Evolutionary conservation across 35 echinoderm and acorn worm species (phyloP).

Genomic region (Hemicentrotus pulcherrimus): DNA sequence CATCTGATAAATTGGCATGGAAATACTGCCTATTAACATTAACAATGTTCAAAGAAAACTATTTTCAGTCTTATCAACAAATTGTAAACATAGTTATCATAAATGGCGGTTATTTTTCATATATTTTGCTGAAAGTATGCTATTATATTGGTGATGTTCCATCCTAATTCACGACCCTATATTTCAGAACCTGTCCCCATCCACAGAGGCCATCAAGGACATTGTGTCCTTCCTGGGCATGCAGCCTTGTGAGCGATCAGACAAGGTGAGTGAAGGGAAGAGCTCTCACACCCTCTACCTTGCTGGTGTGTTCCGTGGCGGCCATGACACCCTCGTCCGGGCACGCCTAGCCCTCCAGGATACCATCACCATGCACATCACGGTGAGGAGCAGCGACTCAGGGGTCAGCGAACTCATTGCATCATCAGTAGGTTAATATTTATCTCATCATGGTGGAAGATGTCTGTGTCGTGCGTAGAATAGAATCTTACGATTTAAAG

Average conservation of each 20-base stretch:
- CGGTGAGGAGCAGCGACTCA: slow-evolving; percentile 79
- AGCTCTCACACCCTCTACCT: slow-evolving; percentile 90
- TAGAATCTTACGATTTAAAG: background rate
- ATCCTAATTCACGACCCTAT: background rate
- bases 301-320: slow-evolving; percentile 89
- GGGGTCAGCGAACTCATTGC: slow-evolving; percentile 87
- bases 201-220: slow-evolving; percentile 92
- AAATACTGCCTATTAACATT: too few species aligned
- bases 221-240: slow-evolving; percentile 92
- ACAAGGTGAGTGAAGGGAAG: slow-evolving; percentile 81
- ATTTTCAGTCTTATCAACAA: too few species aligned
- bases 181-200: background rate
- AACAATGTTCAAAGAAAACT: too few species aligned
- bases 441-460: background rate
- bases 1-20: too few species aligned
- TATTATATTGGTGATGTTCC: background rate
- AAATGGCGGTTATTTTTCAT: too few species aligned
- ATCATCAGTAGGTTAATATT: slow-evolving; percentile 74
- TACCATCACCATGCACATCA: slow-evolving; percentile 97
- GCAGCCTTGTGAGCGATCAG: slow-evolving; percentile 84
- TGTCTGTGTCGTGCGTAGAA: background rate
- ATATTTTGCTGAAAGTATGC: too few species aligned
- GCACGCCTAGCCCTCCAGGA: slow-evolving; percentile 86
- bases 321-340: slow-evolving; percentile 82
- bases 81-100: too few species aligned